Conservation (phyloP, 92 coral and sea anemone genomes). For the Nematostella vectensis region DNA sequence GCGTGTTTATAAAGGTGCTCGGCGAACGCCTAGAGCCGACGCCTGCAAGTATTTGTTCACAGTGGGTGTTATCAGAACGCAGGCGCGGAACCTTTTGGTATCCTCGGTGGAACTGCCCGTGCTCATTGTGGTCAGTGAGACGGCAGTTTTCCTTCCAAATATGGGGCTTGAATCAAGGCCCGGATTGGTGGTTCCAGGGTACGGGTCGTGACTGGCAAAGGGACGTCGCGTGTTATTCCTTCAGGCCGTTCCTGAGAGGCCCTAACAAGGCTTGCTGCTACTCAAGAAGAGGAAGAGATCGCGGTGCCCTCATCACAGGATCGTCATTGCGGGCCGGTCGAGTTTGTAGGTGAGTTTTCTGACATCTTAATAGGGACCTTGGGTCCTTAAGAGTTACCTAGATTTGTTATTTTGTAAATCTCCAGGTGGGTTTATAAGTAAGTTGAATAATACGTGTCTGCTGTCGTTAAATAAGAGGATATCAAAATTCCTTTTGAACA, state of each 20-base stretch:
- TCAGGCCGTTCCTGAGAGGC: slow-evolving; percentile 2
- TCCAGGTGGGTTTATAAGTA: no score
- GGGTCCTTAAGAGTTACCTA: no score
- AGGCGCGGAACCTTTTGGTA: slow-evolving; percentile 24
- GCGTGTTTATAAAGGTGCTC: slow-evolving; percentile 32
- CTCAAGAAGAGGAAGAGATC: slow-evolving; percentile 8
- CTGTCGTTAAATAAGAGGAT: no score
- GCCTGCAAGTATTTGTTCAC: slow-evolving; percentile 35
- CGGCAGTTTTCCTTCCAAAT: no score
- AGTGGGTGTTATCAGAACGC: slow-evolving; percentile 32
- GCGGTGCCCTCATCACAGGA: slow-evolving; percentile 25
- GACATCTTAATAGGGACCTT: no score
- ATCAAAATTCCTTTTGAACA: no score
- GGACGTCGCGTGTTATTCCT: neutral
- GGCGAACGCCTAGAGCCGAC: slow-evolving; percentile 11
- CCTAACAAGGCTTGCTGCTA: slow-evolving; percentile 44
- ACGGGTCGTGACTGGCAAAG: neutral
- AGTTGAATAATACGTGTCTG: no score
- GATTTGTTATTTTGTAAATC: no score
- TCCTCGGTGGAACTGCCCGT: slow-evolving; percentile 31
- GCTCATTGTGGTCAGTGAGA: slow-evolving; percentile 1
- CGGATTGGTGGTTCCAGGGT: slow-evolving; percentile 16
- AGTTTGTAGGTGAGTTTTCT: slow-evolving; percentile 50
- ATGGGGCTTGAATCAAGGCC: no score
- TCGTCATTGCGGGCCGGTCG: slow-evolving; percentile 26